These are phyloP conservation scores for Epinephelus moara DNA, from an alignment of 2,113 vertebrate species.

Conservation along the genomic window DNA sequence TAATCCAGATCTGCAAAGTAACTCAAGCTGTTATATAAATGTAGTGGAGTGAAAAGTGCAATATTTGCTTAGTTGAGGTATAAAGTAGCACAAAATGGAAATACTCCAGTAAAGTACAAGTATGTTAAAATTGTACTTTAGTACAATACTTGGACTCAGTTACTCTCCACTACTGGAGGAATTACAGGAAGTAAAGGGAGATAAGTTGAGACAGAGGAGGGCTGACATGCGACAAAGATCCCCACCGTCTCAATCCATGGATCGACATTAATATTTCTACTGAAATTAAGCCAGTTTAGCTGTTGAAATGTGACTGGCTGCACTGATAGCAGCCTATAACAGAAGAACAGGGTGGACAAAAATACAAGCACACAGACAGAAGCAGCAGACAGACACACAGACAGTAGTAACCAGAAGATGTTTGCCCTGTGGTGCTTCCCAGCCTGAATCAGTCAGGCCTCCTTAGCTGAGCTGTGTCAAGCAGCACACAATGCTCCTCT, in stretches of 20 bases:
- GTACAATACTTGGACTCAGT: no score
- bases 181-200: not conserved
- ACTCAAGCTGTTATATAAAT: not conserved
- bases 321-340: not conserved
- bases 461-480: constrained; percentile 42
- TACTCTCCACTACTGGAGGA: not conserved
- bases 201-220: no score
- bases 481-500: constrained; percentile 78
- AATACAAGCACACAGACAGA: constrained; percentile 25
- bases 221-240: not conserved
- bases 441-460: constrained; percentile 59
- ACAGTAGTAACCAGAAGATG: constrained; percentile 54
- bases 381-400: constrained; percentile 27
- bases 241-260: not conserved
- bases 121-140: no score
- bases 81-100: not conserved
- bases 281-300: not conserved
- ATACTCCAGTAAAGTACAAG: not conserved
- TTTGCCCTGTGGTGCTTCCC: constrained; percentile 77
- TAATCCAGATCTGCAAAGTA: not conserved
- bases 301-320: not conserved
- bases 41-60: not conserved
- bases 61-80: not conserved
- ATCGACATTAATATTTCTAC: not conserved
- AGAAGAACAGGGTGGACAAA: not conserved